A percentile compares a stretch with the other conserved stretches of the same genome.
phyloP scores from a whole-genome alignment of 1,140 invertebrate genomes.

The Hypothenemus hampei region DNA sequence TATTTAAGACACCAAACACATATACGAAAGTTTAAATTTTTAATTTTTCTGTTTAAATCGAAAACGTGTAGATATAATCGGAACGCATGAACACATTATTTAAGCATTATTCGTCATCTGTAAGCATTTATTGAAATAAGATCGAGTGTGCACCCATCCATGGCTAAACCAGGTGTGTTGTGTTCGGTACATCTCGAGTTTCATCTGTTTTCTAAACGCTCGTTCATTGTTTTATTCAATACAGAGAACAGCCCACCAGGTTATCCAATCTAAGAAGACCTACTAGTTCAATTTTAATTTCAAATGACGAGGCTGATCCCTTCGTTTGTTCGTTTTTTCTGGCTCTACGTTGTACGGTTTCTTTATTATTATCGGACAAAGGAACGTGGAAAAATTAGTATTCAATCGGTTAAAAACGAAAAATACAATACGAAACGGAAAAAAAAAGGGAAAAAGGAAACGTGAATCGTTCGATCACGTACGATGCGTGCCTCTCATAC shows the following conservation, averaged over 20 bases:
- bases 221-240: constrained; percentile 11
- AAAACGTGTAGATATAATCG: too few species aligned
- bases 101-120: too few species aligned
- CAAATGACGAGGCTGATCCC: constrained; percentile 7
- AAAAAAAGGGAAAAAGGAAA: background rate
- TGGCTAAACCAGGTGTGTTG: too few species aligned
- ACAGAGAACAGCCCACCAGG: background rate
- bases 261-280: constrained; percentile 12
- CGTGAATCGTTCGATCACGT: background rate
- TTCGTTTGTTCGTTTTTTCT: too few species aligned
- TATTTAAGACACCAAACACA: too few species aligned
- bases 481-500: constrained; percentile 3
- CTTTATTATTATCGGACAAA: background rate
- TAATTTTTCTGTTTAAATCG: too few species aligned
- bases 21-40: too few species aligned
- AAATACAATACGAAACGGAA: background rate
- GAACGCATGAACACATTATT: too few species aligned
- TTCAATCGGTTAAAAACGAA: background rate
- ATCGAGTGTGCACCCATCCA: too few species aligned
- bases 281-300: constrained; percentile 11
- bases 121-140: too few species aligned
- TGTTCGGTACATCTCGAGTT: too few species aligned
- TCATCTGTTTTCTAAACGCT: background rate
- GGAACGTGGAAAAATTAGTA: background rate
- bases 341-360: constrained; percentile 11